Conservation (phyloP, 2,888 invertebrate genomes). For the Brachylomia viminalis region DNA sequence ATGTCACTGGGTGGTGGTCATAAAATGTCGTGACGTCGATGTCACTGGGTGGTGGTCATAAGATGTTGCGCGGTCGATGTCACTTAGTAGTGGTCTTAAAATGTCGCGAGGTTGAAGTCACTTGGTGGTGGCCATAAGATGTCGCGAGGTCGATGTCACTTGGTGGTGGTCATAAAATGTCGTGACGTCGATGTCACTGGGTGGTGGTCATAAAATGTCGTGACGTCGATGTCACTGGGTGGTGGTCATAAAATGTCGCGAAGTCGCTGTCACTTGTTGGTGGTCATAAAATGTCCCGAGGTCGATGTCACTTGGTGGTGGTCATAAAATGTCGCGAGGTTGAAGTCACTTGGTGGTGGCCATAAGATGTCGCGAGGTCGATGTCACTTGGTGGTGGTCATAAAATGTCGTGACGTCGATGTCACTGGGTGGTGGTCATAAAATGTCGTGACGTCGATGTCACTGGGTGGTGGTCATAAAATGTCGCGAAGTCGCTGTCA, state of each 20-base stretch:
- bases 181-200: conserved; percentile 9
- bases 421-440: conserved; percentile 15
- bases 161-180: conserved; percentile 25
- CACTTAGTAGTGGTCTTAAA: conserved; percentile 22
- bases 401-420: conserved; percentile 28
- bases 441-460: conserved; percentile 23
- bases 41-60: conserved; percentile 15
- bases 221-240: conserved; percentile 8
- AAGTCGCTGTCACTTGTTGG: conserved; percentile 7
- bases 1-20: conserved; percentile 6
- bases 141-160: conserved; percentile 13
- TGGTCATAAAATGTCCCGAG: conserved; percentile 27
- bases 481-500: conserved; percentile 13
- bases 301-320: conserved; percentile 6
- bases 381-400: conserved; percentile 8
- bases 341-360: conserved; percentile 4
- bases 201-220: conserved; percentile 25
- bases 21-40: conserved; percentile 28
- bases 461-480: conserved; percentile 23
- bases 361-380: conserved; percentile 27
- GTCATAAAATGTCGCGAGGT: conserved; percentile 28
- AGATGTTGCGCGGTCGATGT: conserved; percentile 21
- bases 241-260: conserved; percentile 27
- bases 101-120: conserved; percentile 13
- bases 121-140: conserved; percentile 25